Percentiles rank a stretch among this genome's conserved stretches.
phyloP scores from a whole-genome alignment of 2,888 invertebrate genomes.

The Brachyptera putata region DNA sequence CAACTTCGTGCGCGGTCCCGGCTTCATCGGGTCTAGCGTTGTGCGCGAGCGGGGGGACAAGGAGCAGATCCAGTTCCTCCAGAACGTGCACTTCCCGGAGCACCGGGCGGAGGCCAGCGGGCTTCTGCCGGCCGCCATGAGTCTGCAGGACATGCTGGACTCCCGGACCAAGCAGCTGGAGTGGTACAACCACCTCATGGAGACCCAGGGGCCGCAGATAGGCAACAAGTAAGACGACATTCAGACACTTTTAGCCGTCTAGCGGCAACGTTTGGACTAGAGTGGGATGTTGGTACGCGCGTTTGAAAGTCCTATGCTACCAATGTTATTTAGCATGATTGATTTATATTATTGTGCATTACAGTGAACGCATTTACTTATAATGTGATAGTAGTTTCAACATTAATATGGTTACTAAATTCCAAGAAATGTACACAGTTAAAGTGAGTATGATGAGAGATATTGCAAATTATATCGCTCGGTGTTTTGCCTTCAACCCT shows the following conservation, averaged over 20 bases:
- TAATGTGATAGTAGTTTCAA: no score
- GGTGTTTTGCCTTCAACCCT: no score
- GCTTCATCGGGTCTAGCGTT: conserved; percentile 33
- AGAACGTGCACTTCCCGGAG: conserved; percentile 55
- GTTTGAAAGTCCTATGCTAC: no score
- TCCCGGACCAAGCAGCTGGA: conserved; percentile 44
- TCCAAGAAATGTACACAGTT: no score
- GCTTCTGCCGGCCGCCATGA: conserved; percentile 42
- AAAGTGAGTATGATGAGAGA: no score
- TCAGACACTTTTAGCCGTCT: not conserved
- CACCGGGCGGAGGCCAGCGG: conserved; percentile 38
- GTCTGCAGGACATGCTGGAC: conserved; percentile 1
- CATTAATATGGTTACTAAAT: no score
- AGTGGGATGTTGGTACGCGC: no score
- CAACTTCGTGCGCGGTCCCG: conserved; percentile 12
- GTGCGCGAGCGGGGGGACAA: conserved; percentile 40
- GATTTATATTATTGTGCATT: no score
- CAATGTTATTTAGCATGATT: no score
- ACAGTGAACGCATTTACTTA: no score
- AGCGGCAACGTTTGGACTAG: no score
- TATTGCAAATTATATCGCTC: no score
- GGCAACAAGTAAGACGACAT: conserved; percentile 51
- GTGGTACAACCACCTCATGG: conserved; percentile 55
- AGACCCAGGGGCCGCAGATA: conserved; percentile 52
- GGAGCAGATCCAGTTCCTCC: conserved; percentile 54